Evolutionary conservation across 2,797 vertebrate species (phyloP).

Genomic region (Alca torda): DNA sequence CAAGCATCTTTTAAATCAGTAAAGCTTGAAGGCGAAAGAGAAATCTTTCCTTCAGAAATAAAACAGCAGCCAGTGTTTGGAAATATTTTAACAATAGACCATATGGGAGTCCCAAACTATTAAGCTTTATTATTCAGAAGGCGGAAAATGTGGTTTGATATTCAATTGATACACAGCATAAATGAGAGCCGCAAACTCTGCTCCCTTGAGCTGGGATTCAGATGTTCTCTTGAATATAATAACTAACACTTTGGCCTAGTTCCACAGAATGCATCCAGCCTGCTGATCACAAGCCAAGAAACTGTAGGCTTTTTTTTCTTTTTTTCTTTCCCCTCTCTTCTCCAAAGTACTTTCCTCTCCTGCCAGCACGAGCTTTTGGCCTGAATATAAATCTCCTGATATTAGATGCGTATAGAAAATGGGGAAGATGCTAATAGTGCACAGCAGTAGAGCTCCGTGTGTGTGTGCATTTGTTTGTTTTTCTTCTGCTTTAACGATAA

Average conservation of each 20-base stretch:
- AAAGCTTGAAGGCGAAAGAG: slow-evolving; percentile 16
- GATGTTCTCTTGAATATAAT: slow-evolving; percentile 69
- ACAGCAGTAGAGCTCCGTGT: not conserved
- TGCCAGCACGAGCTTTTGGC: slow-evolving; percentile 48
- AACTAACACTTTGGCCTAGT: slow-evolving; percentile 65
- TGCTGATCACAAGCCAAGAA: slow-evolving; percentile 65
- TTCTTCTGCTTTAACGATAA: not conserved
- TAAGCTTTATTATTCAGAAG: slow-evolving; percentile 74
- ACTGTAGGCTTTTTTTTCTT: not conserved
- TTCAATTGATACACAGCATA: slow-evolving; percentile 69
- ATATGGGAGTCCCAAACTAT: slow-evolving; percentile 73
- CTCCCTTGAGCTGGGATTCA: slow-evolving; percentile 68
- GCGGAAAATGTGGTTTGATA: slow-evolving; percentile 73
- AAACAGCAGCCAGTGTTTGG: slow-evolving; percentile 62
- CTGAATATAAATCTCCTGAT: slow-evolving; percentile 60
- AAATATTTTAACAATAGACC: slow-evolving; percentile 74
- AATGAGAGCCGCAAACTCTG: slow-evolving; percentile 61
- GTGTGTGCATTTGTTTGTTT: slow-evolving; percentile 1
- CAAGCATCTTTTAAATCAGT: slow-evolving; percentile 27
- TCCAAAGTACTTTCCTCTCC: slow-evolving; percentile 46
- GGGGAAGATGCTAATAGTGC: not conserved
- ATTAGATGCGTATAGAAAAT: slow-evolving; percentile 7
- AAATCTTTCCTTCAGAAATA: slow-evolving; percentile 43
- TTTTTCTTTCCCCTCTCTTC: not conserved
- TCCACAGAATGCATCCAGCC: slow-evolving; percentile 68